phyloP scores from a whole-genome alignment of 2,888 invertebrate genomes.

The Morpho helenor region DNA sequence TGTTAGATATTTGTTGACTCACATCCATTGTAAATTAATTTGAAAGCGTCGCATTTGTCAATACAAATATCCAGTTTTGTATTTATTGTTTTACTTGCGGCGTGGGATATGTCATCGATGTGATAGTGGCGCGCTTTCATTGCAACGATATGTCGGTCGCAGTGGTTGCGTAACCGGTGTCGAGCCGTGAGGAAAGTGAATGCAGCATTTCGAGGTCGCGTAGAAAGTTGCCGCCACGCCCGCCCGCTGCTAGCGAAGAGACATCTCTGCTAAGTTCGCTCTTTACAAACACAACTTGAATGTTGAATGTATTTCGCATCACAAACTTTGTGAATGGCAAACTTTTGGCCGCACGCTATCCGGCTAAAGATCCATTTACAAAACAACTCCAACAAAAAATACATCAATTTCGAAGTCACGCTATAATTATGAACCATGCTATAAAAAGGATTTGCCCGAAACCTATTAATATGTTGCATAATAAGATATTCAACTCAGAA shows the following conservation, averaged over 20 bases:
- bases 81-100: constrained; percentile 5
- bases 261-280: constrained; percentile 34
- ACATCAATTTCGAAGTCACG: constrained; percentile 36
- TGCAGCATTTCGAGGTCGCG: constrained; percentile 76
- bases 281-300: constrained; percentile 32
- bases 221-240: constrained; percentile 69
- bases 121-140: constrained; percentile 39
- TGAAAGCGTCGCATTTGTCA: neutral
- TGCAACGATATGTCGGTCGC: constrained; percentile 64
- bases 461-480: constrained; percentile 63
- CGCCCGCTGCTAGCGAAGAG: constrained; percentile 39
- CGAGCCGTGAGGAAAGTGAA: constrained; percentile 75
- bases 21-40: neutral
- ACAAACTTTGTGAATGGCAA: constrained; percentile 3
- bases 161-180: constrained; percentile 74
- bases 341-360: neutral
- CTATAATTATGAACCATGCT: constrained; percentile 40
- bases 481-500: constrained; percentile 66
- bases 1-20: constrained; percentile 4
- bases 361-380: neutral
- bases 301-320: constrained; percentile 11
- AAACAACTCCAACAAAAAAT: constrained; percentile 38
- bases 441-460: constrained; percentile 35
- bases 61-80: neutral
- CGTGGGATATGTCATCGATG: constrained; percentile 28